Percentiles rank a stretch among this genome's conserved stretches.
phyloP scores from a whole-genome alignment of 2,797 vertebrate genomes.

The Sebastes melanostomus region DNA sequence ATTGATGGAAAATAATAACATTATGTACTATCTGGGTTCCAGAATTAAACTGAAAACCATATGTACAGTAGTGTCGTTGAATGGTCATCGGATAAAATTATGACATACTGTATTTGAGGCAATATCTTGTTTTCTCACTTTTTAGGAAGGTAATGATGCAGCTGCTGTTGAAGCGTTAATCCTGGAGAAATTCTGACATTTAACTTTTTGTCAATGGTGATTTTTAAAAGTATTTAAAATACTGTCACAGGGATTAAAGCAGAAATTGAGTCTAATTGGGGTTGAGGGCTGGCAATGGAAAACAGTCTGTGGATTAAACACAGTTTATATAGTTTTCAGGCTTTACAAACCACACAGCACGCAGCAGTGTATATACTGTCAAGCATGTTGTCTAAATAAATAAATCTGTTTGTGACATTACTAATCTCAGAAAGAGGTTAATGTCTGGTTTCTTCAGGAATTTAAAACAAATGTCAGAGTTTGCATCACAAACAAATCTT shows the following conservation, averaged over 20 bases:
- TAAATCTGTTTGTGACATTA: neutral
- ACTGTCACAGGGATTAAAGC: neutral
- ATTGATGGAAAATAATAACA: neutral
- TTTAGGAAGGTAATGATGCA: neutral
- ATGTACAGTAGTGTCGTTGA: neutral
- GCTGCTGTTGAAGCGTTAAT: neutral
- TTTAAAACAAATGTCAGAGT: slow-evolving; percentile 12
- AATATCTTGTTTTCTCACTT: neutral
- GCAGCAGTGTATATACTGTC: neutral
- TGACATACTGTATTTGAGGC: neutral
- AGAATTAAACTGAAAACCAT: neutral
- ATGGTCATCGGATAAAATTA: neutral
- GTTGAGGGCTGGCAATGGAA: neutral
- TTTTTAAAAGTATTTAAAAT: neutral
- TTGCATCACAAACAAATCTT: slow-evolving; percentile 6
- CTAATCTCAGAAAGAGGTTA: neutral
- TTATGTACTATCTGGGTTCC: neutral
- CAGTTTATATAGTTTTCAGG: neutral
- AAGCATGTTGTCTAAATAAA: neutral
- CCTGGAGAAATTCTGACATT: neutral
- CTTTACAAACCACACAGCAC: neutral
- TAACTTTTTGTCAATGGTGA: neutral
- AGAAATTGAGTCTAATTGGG: neutral
- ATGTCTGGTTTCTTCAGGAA: neutral
- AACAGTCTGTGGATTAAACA: neutral